Evolutionary conservation across 2,888 invertebrate genomes (phyloP), one percentile per base, ranked within the genome.

Genomic region (Strigamia maritima): DNA sequence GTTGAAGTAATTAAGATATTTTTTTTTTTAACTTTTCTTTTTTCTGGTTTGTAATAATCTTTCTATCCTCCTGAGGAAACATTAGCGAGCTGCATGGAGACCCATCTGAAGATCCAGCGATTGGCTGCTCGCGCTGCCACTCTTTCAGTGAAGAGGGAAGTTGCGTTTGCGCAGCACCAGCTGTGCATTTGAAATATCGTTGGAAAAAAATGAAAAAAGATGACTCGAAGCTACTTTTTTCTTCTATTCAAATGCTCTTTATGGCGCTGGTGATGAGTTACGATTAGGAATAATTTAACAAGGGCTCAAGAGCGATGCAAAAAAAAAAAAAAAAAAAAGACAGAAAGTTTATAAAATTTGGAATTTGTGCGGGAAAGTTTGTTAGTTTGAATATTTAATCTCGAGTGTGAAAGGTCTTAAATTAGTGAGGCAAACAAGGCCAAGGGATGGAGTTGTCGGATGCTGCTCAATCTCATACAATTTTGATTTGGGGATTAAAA

Each of bases 41-140:
- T 28, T 28, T 26, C 2, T 28, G 65, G 65, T 26, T 65, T 65
- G 65, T 65, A 65, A 65, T 65, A 65, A 65, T 65, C 65, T 65
- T 65, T 65, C 65, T 24, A 65, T 65, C 65, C 65, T 65, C 65
- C 65, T 65, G 65, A 65, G 65, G 65, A 65, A 65, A 65, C 65
- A 65, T 65, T 65, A 65, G 65, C 65, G 65, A n/a, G 65, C 65
- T 65, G 65, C 65, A 65, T 28, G 65, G 65, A 28, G 65, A 65
- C 65, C 65, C 65, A 65, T 65, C 65, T 65, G 65, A 65, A 26
- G 65, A 65, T 65, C 65, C 65, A 65, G 65, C 65, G 65, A 65
- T 65, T 65, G 65, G 65, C 16, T 65, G 65, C 14, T 16, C 14
- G 26, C 65, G 12, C 65, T 65, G 28, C 65, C 65, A 28, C 14